Conservation (phyloP, 2,888 invertebrate genomes). For the Sabellastarte sp. region DNA sequence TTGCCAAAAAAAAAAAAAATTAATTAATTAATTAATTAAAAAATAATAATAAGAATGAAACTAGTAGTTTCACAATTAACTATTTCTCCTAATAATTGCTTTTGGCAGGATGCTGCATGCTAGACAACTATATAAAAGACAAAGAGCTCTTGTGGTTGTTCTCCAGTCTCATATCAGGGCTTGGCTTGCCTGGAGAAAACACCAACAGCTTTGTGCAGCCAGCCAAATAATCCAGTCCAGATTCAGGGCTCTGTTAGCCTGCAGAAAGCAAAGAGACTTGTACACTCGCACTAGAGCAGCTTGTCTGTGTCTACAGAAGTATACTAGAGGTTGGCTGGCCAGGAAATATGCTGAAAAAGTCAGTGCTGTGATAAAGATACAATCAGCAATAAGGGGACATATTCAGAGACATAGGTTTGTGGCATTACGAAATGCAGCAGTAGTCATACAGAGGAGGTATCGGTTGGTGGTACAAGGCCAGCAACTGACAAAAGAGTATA, state of each 20-base stretch:
- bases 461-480: not conserved
- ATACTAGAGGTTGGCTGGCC: conserved; percentile 12
- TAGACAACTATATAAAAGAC: too few species aligned
- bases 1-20: too few species aligned
- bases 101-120: too few species aligned
- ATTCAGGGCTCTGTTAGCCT: conserved; percentile 24
- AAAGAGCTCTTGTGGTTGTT: too few species aligned
- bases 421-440: conserved; percentile 11
- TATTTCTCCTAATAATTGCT: too few species aligned
- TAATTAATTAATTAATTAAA: too few species aligned
- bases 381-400: not conserved
- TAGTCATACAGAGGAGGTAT: conserved; percentile 24
- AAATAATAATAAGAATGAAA: too few species aligned
- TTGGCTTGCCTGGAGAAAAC: too few species aligned
- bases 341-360: not conserved
- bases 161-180: too few species aligned
- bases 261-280: conserved; percentile 7
- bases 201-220: conserved; percentile 21
- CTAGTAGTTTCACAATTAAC: too few species aligned
- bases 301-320: conserved; percentile 26
- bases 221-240: conserved; percentile 33
- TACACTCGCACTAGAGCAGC: conserved; percentile 20
- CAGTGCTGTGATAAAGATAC: not conserved
- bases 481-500: not conserved
- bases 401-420: not conserved